phyloP scores from a whole-genome alignment of 2,797 vertebrate species.

The Lagocephalus sceleratus region DNA sequence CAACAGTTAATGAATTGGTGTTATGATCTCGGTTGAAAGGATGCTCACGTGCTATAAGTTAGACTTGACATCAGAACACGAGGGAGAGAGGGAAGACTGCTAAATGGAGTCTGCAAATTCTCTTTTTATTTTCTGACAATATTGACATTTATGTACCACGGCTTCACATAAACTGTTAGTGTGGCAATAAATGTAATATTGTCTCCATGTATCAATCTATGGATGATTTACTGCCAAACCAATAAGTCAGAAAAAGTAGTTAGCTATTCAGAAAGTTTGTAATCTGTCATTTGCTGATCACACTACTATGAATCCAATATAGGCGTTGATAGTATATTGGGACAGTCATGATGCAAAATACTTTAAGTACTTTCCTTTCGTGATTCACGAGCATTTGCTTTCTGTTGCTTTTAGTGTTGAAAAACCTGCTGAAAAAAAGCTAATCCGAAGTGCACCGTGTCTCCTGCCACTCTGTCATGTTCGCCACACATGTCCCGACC shows the following conservation, averaged over 20 bases:
- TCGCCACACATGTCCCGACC: constrained; percentile 6
- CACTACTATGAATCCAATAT: background rate
- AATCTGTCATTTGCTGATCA: background rate
- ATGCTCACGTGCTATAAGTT: constrained; percentile 75
- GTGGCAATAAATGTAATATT: constrained; percentile 12
- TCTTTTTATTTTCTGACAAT: constrained; percentile 43
- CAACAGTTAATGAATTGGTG: constrained; percentile 83
- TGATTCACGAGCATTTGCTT: background rate
- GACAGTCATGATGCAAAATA: too few species aligned
- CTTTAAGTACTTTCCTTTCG: too few species aligned
- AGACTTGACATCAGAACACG: constrained; percentile 71
- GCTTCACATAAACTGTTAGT: constrained; percentile 30
- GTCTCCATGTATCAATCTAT: constrained; percentile 4
- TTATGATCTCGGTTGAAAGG: constrained; percentile 78
- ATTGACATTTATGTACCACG: constrained; percentile 55
- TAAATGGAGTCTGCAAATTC: constrained; percentile 46
- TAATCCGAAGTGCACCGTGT: constrained; percentile 1
- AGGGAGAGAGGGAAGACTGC: constrained; percentile 43
- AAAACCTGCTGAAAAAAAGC: background rate
- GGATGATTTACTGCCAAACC: too few species aligned
- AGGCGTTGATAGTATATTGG: too few species aligned
- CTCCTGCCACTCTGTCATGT: constrained; percentile 24
- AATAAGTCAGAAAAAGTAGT: too few species aligned
- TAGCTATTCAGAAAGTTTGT: background rate
- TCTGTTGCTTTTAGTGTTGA: background rate